Conservation (phyloP, 2,113 vertebrate genomes). For the Scalopus aquaticus region DNA sequence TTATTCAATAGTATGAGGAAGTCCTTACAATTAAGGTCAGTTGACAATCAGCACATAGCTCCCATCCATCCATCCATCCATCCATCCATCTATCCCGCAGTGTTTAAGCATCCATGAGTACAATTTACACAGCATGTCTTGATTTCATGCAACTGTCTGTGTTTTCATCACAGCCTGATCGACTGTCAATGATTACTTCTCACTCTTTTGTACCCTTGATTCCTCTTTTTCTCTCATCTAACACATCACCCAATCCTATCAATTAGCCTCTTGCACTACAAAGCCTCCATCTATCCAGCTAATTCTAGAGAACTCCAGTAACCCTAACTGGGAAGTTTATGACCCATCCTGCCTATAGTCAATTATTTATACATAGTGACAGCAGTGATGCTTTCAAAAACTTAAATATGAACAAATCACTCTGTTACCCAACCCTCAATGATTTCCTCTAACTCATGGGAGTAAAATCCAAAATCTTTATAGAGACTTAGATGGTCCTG, state of each 20-base stretch:
- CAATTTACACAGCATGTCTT: neutral
- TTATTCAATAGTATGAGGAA: neutral
- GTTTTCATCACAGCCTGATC: neutral
- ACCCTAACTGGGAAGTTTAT: neutral
- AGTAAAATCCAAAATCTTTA: neutral
- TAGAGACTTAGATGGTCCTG: neutral
- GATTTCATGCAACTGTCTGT: neutral
- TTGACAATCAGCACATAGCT: neutral
- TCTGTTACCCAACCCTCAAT: neutral
- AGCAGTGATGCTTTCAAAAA: conserved; percentile 2
- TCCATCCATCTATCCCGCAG: neutral
- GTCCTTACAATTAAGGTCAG: neutral
- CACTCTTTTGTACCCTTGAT: neutral
- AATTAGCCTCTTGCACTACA: neutral
- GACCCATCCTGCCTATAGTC: neutral
- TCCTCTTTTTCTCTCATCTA: neutral
- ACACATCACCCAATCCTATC: neutral
- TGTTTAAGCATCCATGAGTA: neutral
- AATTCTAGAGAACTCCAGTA: neutral
- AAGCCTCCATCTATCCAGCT: neutral
- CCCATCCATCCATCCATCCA: neutral
- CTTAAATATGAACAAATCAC: neutral
- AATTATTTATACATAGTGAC: neutral
- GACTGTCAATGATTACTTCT: neutral
- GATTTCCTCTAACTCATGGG: neutral